These are phyloP conservation scores for Deroplatys truncata DNA, from an alignment of 2,888 invertebrate species.

Conservation along the genomic window DNA sequence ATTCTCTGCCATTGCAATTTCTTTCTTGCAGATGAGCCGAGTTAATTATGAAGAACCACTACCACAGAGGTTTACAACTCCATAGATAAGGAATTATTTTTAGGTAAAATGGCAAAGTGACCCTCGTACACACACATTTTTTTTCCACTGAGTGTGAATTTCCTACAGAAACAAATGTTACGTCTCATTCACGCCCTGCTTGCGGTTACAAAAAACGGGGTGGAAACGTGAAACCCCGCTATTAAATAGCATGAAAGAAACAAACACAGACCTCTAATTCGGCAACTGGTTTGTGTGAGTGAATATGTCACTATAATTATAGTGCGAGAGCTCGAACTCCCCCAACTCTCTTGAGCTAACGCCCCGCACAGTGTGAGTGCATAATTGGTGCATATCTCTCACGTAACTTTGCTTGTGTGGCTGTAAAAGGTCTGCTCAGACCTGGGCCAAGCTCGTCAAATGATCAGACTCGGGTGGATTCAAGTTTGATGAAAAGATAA, in stretches of 20 bases:
- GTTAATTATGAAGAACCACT: too few species aligned
- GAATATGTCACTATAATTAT: conserved; percentile 3
- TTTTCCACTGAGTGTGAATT: background rate
- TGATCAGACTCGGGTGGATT: too few species aligned
- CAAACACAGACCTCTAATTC: background rate
- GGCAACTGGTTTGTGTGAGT: background rate
- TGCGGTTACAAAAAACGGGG: background rate
- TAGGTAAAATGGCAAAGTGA: background rate
- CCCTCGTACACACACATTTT: background rate
- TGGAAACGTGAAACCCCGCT: background rate
- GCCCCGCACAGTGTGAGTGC: background rate
- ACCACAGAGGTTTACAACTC: too few species aligned
- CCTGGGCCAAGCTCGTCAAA: too few species aligned
- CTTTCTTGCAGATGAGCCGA: too few species aligned
- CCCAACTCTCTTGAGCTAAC: background rate
- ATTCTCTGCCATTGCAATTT: too few species aligned
- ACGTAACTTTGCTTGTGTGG: background rate
- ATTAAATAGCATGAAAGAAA: conserved; percentile 10
- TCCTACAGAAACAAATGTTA: background rate
- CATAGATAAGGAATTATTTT: too few species aligned
- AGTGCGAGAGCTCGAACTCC: background rate
- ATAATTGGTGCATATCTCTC: background rate
- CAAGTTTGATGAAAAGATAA: too few species aligned
- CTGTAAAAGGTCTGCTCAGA: background rate
- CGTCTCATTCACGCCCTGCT: background rate